phyloP scores from a whole-genome alignment of 2,113 vertebrate species.

The Anas platyrhynchos region DNA sequence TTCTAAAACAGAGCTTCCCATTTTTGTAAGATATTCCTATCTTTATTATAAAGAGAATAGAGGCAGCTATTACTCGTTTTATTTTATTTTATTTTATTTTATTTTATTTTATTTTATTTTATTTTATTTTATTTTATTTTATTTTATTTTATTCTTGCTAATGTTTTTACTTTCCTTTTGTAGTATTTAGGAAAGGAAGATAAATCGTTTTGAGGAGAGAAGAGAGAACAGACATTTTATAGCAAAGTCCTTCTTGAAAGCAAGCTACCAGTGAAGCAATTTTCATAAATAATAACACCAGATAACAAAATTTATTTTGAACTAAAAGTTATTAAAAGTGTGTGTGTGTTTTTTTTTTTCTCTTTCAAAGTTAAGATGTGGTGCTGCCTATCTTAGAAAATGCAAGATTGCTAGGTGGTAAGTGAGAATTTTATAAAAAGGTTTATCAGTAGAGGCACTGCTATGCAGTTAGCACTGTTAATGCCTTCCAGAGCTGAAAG shows the following conservation, averaged over 20 bases:
- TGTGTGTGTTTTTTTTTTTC: neutral
- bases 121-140: no score
- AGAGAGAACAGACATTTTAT: neutral
- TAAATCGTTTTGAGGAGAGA: neutral
- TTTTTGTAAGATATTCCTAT: neutral
- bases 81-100: no score
- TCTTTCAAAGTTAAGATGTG: neutral
- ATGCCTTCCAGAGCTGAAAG: neutral
- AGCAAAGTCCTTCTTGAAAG: neutral
- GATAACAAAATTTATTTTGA: neutral
- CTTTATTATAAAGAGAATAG: neutral
- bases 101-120: no score
- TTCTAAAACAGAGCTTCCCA: neutral
- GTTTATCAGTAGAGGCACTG: neutral
- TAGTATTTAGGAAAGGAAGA: neutral
- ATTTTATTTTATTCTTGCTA: neutral
- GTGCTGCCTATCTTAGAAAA: neutral
- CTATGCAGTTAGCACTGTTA: neutral
- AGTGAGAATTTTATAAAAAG: neutral
- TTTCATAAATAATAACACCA: neutral
- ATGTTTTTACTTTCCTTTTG: neutral
- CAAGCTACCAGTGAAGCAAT: neutral
- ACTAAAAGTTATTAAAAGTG: neutral
- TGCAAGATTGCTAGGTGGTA: neutral
- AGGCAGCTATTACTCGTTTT: neutral